These are phyloP conservation scores for Hemiscyllium ocellatum DNA, from an alignment of 2,113 vertebrate species.

Conservation along the genomic window DNA sequence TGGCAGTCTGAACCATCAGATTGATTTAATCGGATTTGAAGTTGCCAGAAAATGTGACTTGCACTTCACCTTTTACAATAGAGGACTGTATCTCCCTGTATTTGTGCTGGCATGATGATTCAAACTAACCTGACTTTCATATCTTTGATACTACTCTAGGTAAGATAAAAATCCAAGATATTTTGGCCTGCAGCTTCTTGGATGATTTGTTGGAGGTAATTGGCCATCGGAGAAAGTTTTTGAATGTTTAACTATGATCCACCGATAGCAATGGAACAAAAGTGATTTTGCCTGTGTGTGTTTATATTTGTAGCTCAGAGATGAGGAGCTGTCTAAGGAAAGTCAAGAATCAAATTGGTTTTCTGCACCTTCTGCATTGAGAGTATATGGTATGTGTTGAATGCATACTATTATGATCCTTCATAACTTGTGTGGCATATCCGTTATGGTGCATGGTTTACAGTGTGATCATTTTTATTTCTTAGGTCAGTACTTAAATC, in stretches of 20 bases:
- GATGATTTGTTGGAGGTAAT: constrained; percentile 92
- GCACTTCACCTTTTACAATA: not conserved
- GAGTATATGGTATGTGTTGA: constrained; percentile 79
- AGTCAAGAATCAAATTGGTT: constrained; percentile 99
- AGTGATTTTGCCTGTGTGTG: constrained; percentile 39
- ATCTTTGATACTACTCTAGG: constrained; percentile 56
- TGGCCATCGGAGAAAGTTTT: constrained; percentile 36
- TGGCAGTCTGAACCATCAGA: not conserved
- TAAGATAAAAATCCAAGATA: constrained; percentile 98
- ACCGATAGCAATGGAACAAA: not conserved
- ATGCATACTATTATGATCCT: not conserved
- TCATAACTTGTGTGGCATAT: not conserved
- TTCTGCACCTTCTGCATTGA: constrained; percentile 88
- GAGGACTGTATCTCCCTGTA: not conserved
- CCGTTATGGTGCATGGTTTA: constrained; percentile 35
- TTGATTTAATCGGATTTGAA: not conserved
- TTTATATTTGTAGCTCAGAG: constrained; percentile 72
- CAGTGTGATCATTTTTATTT: constrained; percentile 20
- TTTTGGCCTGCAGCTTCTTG: constrained; percentile 93
- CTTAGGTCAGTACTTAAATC: constrained; percentile 90
- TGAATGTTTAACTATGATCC: constrained; percentile 39
- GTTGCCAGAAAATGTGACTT: not conserved
- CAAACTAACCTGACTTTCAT: not conserved
- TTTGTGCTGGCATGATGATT: not conserved
- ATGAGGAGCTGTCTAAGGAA: constrained; percentile 95